Conservation (phyloP, 2,113 vertebrate species). For the Lagopus muta region DNA sequence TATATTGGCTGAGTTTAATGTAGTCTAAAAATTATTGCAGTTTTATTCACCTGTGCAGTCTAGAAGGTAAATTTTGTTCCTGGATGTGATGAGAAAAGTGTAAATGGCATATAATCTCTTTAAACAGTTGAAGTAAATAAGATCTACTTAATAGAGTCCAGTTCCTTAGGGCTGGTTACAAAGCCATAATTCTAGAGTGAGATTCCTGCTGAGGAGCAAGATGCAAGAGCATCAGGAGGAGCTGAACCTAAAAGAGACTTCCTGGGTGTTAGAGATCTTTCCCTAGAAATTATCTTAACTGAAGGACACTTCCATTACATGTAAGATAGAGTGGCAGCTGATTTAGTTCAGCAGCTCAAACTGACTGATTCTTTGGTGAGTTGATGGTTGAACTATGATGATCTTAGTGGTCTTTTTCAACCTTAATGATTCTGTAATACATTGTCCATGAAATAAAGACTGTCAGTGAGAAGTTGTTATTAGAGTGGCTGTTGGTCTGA, state of each 20-base stretch:
- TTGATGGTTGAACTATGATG: too few relatives aligned
- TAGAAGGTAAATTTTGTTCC: not conserved
- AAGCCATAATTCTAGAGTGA: not conserved
- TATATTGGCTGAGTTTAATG: not conserved
- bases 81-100: not conserved
- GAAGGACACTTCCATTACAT: not conserved
- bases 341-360: not conserved
- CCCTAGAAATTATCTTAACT: not conserved
- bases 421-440: not conserved
- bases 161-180: not conserved
- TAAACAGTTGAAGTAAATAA: not conserved
- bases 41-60: not conserved
- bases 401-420: too few relatives aligned
- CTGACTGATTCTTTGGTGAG: not conserved
- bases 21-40: not conserved
- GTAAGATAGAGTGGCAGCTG: not conserved
- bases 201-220: not conserved
- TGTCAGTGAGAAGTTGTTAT: not conserved
- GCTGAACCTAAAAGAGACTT: not conserved
- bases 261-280: not conserved
- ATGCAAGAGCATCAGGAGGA: not conserved
- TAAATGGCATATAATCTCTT: not conserved
- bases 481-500: not conserved
- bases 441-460: not conserved
- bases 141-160: fast-evolving